phyloP scores from a whole-genome alignment of 2,113 vertebrate genomes.

The Seriola rivoliana region DNA sequence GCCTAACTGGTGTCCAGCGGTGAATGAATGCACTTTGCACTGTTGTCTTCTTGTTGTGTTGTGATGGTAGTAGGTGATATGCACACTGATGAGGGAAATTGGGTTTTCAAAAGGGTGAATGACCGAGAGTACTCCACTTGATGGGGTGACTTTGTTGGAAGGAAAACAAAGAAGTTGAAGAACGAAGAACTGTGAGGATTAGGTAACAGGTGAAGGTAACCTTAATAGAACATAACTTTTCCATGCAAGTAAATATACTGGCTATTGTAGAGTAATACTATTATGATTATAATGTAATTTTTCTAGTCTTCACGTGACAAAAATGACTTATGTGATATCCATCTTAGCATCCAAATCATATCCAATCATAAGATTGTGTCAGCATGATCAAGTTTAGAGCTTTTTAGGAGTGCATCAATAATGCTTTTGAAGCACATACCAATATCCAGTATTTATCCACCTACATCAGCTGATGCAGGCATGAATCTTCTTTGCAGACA shows the following conservation, averaged over 20 bases:
- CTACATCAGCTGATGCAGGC: not conserved
- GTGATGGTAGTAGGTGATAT: conserved; percentile 26
- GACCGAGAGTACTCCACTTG: conserved; percentile 44
- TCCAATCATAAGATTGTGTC: not conserved
- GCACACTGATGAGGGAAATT: conserved; percentile 62
- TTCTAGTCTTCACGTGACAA: not conserved
- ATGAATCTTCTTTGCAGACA: not conserved
- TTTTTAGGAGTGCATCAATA: not conserved
- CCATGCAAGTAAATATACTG: not conserved
- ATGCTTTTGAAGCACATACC: not conserved
- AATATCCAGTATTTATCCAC: not conserved
- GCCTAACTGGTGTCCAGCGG: conserved; percentile 12
- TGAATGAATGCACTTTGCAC: conserved; percentile 40
- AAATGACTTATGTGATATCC: not conserved
- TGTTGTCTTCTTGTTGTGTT: conserved; percentile 12
- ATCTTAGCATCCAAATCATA: not conserved
- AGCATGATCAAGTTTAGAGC: not conserved
- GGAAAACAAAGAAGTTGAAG: conserved; percentile 44
- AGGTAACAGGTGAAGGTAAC: conserved; percentile 39
- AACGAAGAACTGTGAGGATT: conserved; percentile 35
- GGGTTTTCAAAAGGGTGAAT: conserved; percentile 58
- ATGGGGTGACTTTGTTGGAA: conserved; percentile 60
- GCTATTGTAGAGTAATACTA: not conserved
- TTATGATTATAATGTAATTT: not conserved
- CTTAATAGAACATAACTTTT: conserved; percentile 7